Percentiles rank a stretch among this genome's conserved stretches.
Evolutionary conservation across 1,140 invertebrate species (phyloP).

Genomic region (Pogonus chalceus): DNA sequence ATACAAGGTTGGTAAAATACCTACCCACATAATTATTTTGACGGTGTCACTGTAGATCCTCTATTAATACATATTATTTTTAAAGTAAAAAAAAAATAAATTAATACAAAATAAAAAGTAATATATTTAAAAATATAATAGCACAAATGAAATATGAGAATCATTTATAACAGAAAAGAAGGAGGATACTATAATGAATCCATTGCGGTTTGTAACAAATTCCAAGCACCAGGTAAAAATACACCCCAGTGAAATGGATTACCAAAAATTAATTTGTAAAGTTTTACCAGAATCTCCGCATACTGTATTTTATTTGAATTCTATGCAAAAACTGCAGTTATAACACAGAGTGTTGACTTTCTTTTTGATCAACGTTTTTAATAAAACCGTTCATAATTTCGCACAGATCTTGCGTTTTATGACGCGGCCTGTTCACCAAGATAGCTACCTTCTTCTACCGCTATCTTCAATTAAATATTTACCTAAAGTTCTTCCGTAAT

Average conservation of each 20-base stretch:
- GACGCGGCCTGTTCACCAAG: neutral
- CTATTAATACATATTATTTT: too few relatives aligned
- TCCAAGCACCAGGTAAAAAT: too few relatives aligned
- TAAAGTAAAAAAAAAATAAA: too few relatives aligned
- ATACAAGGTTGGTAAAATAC: too few relatives aligned
- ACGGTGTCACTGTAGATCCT: too few relatives aligned
- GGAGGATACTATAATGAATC: too few relatives aligned
- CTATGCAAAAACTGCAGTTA: constrained; percentile 7
- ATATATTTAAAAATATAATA: too few relatives aligned
- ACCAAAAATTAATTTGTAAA: constrained; percentile 6
- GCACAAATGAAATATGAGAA: too few relatives aligned
- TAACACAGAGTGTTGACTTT: neutral
- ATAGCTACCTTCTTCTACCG: neutral
- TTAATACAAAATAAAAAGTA: too few relatives aligned
- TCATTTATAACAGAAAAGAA: too few relatives aligned
- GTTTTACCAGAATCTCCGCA: neutral
- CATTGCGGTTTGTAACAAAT: too few relatives aligned
- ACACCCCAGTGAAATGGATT: neutral
- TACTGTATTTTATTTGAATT: constrained; percentile 3
- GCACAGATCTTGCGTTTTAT: constrained; percentile 1
- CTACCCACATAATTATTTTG: too few relatives aligned
- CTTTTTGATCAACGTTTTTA: constrained; percentile 4
- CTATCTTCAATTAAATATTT: constrained; percentile 5
- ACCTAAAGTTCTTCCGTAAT: constrained; percentile 1
- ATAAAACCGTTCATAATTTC: constrained; percentile 6